These are phyloP conservation scores for Macrocentrus cingulum DNA, from an alignment of 1,140 invertebrate species.

Conservation along the genomic window DNA sequence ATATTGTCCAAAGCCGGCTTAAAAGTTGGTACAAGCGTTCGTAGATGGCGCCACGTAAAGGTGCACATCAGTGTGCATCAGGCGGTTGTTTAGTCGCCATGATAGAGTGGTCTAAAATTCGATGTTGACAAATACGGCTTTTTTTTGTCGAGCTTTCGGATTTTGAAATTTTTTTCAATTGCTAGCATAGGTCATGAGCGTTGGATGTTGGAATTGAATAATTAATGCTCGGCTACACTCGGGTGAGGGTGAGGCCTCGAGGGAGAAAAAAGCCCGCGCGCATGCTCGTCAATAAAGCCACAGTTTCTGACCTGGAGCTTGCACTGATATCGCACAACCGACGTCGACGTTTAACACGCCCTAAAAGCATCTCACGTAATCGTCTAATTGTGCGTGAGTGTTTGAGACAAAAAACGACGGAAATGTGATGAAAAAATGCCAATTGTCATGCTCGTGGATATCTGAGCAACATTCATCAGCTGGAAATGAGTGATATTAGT, in stretches of 20 bases:
- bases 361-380: constrained; percentile 3
- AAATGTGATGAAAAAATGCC: constrained; percentile 7
- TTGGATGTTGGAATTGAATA: constrained; percentile 9
- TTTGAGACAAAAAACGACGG: not conserved
- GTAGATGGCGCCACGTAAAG: constrained; percentile 17
- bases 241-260: no score
- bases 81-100: no score
- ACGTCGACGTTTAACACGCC: constrained; percentile 15
- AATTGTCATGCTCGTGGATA: no score
- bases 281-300: constrained; percentile 2
- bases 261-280: constrained; percentile 18
- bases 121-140: no score
- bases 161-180: constrained; percentile 13
- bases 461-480: no score
- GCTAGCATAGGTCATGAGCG: no score
- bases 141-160: no score
- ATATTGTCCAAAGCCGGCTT: no score
- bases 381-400: not conserved
- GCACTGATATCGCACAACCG: constrained; percentile 13
- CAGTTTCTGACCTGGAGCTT: constrained; percentile 26
- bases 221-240: no score
- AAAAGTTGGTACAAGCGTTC: not conserved
- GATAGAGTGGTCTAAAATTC: no score
- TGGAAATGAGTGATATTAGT: no score
- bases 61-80: no score